A percentile compares a stretch with the other conserved stretches of the same genome.
phyloP scores from a whole-genome alignment of 2,888 invertebrate genomes.

The Mythimna pallens region DNA sequence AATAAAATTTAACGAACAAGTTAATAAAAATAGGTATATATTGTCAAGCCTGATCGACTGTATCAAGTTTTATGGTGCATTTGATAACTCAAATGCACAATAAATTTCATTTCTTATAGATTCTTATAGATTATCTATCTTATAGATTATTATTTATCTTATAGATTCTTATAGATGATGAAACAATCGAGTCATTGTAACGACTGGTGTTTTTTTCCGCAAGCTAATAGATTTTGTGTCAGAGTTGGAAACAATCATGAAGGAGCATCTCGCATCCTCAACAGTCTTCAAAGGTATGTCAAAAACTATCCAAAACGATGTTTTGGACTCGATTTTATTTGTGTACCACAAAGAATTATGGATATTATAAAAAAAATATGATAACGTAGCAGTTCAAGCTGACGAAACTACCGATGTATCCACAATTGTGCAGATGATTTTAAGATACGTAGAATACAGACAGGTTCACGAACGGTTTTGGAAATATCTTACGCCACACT shows the following conservation, averaged over 20 bases:
- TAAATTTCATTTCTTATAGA: no score
- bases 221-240: not conserved
- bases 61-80: not conserved
- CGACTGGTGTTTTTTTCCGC: not conserved
- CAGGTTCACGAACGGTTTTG: constrained; percentile 9
- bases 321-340: constrained; percentile 1
- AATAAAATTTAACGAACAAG: not conserved
- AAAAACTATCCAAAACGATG: not conserved
- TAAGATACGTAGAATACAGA: not conserved
- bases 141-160: no score
- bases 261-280: not conserved
- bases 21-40: not conserved
- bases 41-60: not conserved
- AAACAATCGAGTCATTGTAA: not conserved
- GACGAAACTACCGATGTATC: not conserved
- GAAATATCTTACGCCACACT: constrained; percentile 2
- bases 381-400: not conserved
- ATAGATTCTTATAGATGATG: no score
- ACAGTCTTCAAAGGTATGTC: not conserved
- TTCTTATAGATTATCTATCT: no score
- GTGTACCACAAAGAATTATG: constrained; percentile 7
- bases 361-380: not conserved
- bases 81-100: no score
- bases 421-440: not conserved
- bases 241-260: not conserved